A percentile compares a stretch with the other conserved stretches of the same genome.
Evolutionary conservation across 1,140 invertebrate genomes (phyloP).

Genomic region (Drosophila trapezifrons): DNA sequence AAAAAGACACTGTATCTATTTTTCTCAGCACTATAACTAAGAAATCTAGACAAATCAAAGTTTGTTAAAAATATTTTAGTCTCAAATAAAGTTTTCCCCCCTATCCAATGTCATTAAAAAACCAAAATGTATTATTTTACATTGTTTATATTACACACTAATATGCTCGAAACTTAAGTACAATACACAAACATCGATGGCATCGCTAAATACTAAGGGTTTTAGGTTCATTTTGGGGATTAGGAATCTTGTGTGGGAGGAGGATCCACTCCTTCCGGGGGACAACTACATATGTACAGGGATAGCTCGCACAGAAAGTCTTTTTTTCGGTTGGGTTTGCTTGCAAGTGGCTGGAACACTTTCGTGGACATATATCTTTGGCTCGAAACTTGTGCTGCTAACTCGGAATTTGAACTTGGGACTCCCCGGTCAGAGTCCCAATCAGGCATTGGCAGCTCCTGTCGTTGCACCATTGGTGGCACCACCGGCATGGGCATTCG

Average conservation of each 20-base stretch:
- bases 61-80: neutral
- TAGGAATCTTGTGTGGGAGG: conserved; percentile 3
- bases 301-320: conserved; percentile 59
- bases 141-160: conserved; percentile 58
- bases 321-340: conserved; percentile 23
- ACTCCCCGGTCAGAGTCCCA: neutral
- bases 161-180: conserved; percentile 66
- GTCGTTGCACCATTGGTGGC: conserved; percentile 16
- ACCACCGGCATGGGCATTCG: conserved; percentile 35
- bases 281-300: conserved; percentile 53
- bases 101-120: conserved; percentile 7
- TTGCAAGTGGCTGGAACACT: conserved; percentile 49
- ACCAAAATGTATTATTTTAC: conserved; percentile 13
- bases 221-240: conserved; percentile 15
- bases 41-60: too few species aligned
- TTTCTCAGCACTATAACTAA: too few species aligned
- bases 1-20: too few species aligned
- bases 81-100: too few species aligned
- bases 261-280: conserved; percentile 10
- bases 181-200: conserved; percentile 72
- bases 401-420: conserved; percentile 14
- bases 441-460: conserved; percentile 62
- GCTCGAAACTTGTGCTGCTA: conserved; percentile 57
- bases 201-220: conserved; percentile 60
- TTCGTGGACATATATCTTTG: conserved; percentile 71